phyloP scores from a whole-genome alignment of 2,113 vertebrate species.

The Chitala chitala region DNA sequence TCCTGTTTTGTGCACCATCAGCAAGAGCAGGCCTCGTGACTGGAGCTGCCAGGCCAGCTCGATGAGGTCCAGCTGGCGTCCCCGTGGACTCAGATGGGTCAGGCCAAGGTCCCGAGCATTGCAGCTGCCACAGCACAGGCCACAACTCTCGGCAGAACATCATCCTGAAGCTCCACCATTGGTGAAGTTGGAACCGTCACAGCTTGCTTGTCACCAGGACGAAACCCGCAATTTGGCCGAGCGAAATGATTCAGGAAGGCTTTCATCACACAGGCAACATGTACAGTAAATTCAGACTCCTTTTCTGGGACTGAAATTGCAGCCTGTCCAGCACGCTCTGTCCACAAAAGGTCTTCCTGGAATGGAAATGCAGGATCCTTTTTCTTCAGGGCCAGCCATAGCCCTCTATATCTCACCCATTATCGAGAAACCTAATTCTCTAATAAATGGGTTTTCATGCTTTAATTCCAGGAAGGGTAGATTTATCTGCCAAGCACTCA shows the following conservation, averaged over 20 bases:
- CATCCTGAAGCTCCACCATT: not conserved
- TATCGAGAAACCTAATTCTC: not conserved
- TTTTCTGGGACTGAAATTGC: not conserved
- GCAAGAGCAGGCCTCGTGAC: slow-evolving; percentile 26
- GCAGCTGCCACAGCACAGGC: slow-evolving; percentile 27
- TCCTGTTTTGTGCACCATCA: slow-evolving; percentile 44
- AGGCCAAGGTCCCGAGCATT: slow-evolving; percentile 36
- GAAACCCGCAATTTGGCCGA: too few relatives aligned
- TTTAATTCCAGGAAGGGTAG: slow-evolving; percentile 25
- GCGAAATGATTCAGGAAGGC: too few relatives aligned
- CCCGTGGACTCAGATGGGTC: slow-evolving; percentile 35
- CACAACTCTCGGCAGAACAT: slow-evolving; percentile 1
- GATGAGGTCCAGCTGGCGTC: slow-evolving; percentile 47
- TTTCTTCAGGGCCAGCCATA: not conserved
- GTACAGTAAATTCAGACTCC: too few relatives aligned
- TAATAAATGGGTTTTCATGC: slow-evolving; percentile 15
- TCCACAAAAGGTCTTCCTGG: not conserved
- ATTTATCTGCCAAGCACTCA: not conserved
- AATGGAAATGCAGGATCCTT: not conserved
- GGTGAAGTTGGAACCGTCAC: too few relatives aligned
- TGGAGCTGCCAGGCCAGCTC: slow-evolving; percentile 33
- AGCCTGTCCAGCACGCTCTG: too few relatives aligned
- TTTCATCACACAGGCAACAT: too few relatives aligned
- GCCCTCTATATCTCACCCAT: not conserved
- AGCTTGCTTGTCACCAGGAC: too few relatives aligned